Conservation (phyloP, 2,888 invertebrate species). For the Tillus elongatus region DNA sequence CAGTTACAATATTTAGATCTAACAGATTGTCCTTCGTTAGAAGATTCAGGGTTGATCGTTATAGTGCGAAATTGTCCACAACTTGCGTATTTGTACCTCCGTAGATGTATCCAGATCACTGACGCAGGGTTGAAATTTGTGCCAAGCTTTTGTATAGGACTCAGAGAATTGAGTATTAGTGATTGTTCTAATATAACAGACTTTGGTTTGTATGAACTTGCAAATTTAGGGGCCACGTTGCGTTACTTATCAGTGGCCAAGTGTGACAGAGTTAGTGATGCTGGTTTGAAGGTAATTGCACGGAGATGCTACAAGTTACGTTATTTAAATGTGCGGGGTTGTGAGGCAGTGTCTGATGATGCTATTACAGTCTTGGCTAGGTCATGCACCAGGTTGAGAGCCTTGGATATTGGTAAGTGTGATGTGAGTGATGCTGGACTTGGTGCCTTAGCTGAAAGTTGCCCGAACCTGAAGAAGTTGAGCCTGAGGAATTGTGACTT, state of each 20-base stretch:
- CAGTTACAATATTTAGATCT: conserved; percentile 81
- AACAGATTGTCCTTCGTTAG: conserved; percentile 78
- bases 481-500: conserved; percentile 86
- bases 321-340: conserved; percentile 85
- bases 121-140: conserved; percentile 88
- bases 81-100: conserved; percentile 74
- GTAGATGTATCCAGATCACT: conserved; percentile 81
- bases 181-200: conserved; percentile 86
- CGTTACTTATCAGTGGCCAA: conserved; percentile 90
- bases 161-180: conserved; percentile 82
- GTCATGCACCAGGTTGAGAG: conserved; percentile 76
- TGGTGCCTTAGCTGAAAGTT: conserved; percentile 76
- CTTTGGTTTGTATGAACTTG: conserved; percentile 82
- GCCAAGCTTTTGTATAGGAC: conserved; percentile 75
- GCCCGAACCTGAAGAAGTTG: conserved; percentile 82
- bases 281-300: conserved; percentile 78
- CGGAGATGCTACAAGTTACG: conserved; percentile 79
- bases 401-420: conserved; percentile 86
- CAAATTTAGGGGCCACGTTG: conserved; percentile 79
- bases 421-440: conserved; percentile 87
- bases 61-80: conserved; percentile 82
- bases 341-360: conserved; percentile 89
- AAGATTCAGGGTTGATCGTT: conserved; percentile 74
- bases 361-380: conserved; percentile 78
- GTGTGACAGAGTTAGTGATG: conserved; percentile 86